Conservation (phyloP, 2,888 invertebrate species). For the Cyclophora punctaria region DNA sequence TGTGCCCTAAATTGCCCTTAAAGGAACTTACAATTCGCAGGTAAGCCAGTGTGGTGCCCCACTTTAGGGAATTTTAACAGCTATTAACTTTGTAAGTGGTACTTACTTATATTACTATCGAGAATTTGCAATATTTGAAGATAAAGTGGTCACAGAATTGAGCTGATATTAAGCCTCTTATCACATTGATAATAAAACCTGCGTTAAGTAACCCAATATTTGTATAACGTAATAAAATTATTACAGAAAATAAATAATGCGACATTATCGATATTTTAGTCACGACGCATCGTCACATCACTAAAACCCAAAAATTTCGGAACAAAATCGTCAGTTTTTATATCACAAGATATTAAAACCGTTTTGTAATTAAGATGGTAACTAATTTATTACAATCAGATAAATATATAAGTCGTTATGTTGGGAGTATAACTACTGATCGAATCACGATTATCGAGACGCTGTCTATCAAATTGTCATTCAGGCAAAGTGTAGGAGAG, state of each 20-base stretch:
- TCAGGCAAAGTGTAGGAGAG: constrained; percentile 47
- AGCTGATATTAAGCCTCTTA: too few relatives aligned
- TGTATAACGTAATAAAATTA: too few relatives aligned
- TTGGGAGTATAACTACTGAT: constrained; percentile 14
- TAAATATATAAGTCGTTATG: constrained; percentile 12
- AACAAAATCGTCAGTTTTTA: too few relatives aligned
- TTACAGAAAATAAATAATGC: too few relatives aligned
- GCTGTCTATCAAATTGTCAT: constrained; percentile 64
- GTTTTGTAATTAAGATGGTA: constrained; percentile 19
- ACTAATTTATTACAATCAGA: constrained; percentile 19
- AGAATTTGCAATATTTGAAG: too few relatives aligned
- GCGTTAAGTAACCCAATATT: too few relatives aligned
- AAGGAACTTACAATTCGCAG: constrained; percentile 48
- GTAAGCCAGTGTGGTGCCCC: constrained; percentile 32
- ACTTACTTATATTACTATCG: too few relatives aligned
- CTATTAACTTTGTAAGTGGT: constrained; percentile 2
- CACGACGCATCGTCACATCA: too few relatives aligned
- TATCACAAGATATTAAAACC: background rate
- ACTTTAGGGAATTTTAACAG: constrained; percentile 32
- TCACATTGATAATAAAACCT: too few relatives aligned
- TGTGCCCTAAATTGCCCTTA: constrained; percentile 55
- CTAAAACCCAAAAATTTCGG: too few relatives aligned
- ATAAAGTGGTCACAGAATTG: too few relatives aligned
- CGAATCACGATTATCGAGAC: constrained; percentile 41
- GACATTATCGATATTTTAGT: too few relatives aligned